Evolutionary conservation across 2,113 vertebrate species (phyloP), one percentile per base, ranked within the genome.

Genomic region (Tetraodon nigroviridis): DNA sequence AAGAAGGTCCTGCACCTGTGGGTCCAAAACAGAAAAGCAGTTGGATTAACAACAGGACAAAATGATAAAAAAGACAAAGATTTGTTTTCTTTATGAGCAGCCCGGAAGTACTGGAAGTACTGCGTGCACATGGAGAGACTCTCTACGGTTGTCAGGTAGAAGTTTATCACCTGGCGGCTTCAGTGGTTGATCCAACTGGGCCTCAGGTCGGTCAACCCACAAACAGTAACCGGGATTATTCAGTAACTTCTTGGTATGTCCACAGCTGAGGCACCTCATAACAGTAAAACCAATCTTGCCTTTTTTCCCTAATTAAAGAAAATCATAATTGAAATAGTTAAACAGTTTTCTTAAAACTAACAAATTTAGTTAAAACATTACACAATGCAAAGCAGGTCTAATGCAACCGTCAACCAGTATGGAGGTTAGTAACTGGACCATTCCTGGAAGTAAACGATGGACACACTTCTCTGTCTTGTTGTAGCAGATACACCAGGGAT

Each of bases 401-500:
- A 24, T 24, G 24, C 24, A 24, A 24, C 24, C 5, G 24, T 24
- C 24, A 24, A 24, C 24, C 3, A 3, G 5, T 24, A 24, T 3
- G 24, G 24, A 61, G 12, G 19, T n/a, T 6, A 47, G 13, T 8
- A 19, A 20, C 10, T 10, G 15, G n/a, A 6, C 5, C 27, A 5
- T 62, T 7, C 18, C 8, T 29, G 6, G 14, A 46, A 24, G 37
- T 40, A 2, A 14, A 13, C 11, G 24, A 15, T 3, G 2, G 15
- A 41, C 61, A 83, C 69, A 92, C 92, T 84, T 84, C 71, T 75
- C 68, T 92, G 92, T 73, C 92, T 84, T 6, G 80, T 69, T 13
- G 88, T 90, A 5, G 89, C 84, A 6, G 91, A 92, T 14, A 92
- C 75, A 57, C 92, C 92, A 12, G 92, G 88, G 2, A 93, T 67